Conservation (phyloP, 2,113 vertebrate species). For the Dromas ardeola region DNA sequence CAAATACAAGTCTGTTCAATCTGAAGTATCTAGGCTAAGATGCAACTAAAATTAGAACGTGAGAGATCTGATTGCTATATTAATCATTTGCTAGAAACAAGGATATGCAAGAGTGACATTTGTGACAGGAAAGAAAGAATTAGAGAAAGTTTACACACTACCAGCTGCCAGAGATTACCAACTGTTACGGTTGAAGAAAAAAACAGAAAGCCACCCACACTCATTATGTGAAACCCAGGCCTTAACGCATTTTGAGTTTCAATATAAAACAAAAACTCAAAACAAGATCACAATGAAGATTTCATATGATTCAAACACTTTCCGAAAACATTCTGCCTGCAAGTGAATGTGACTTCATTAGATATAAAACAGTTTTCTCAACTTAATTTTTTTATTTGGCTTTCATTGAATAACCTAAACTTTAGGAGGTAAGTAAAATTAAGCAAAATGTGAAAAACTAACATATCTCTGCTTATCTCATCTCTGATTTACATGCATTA, state of each 20-base stretch:
- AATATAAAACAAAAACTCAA: not conserved
- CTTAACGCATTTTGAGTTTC: not conserved
- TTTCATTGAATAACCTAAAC: not conserved
- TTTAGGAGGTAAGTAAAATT: not conserved
- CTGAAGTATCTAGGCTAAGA: not conserved
- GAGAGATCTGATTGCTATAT: not conserved
- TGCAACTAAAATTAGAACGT: not conserved
- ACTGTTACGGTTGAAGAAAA: not conserved
- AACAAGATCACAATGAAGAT: not conserved
- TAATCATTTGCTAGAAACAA: not conserved
- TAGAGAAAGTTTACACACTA: not conserved
- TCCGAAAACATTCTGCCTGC: not conserved
- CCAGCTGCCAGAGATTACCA: not conserved
- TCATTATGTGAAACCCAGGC: not conserved
- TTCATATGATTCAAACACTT: not conserved
- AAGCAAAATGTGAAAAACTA: not conserved
- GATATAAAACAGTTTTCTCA: not conserved
- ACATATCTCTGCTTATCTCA: not conserved
- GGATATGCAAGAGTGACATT: not conserved
- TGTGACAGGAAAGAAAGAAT: not conserved
- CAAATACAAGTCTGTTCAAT: not conserved
- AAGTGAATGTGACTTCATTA: not conserved
- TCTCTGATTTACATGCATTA: not conserved
- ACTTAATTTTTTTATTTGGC: not conserved
- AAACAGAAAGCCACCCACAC: not conserved